phyloP scores from a whole-genome alignment of 2,888 invertebrate genomes.

The Nymphalis polychloros region DNA sequence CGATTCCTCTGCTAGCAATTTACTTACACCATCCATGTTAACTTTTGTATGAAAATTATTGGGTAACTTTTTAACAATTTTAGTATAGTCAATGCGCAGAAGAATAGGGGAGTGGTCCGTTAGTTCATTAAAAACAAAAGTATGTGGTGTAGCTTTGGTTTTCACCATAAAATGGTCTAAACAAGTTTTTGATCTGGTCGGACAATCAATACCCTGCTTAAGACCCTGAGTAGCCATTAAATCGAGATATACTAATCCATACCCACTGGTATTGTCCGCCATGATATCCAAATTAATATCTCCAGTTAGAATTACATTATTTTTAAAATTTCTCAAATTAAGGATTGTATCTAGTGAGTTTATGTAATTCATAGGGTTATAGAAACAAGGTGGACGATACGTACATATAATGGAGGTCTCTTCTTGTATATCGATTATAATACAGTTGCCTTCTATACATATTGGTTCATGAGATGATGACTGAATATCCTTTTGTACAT shows the following conservation, averaged over 20 bases:
- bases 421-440: too few species aligned
- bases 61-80: background rate
- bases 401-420: constrained; percentile 13
- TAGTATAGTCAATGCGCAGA: constrained; percentile 6
- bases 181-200: constrained; percentile 27
- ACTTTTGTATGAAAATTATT: constrained; percentile 1
- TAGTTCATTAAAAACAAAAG: constrained; percentile 28
- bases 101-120: constrained; percentile 31
- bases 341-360: too few species aligned
- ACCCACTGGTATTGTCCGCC: background rate
- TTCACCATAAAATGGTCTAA: constrained; percentile 33
- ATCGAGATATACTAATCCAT: too few species aligned
- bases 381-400: too few species aligned
- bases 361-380: too few species aligned
- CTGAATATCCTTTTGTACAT: too few species aligned
- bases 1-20: too few species aligned
- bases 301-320: too few species aligned
- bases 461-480: too few species aligned
- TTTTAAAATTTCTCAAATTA: too few species aligned
- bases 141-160: background rate
- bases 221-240: constrained; percentile 26
- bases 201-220: constrained; percentile 19
- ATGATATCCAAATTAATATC: constrained; percentile 29
- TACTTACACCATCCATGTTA: too few species aligned
- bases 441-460: too few species aligned